These are phyloP conservation scores for Ceratitis capitata DNA, from an alignment of 1,140 invertebrate genomes.

Conservation along the genomic window DNA sequence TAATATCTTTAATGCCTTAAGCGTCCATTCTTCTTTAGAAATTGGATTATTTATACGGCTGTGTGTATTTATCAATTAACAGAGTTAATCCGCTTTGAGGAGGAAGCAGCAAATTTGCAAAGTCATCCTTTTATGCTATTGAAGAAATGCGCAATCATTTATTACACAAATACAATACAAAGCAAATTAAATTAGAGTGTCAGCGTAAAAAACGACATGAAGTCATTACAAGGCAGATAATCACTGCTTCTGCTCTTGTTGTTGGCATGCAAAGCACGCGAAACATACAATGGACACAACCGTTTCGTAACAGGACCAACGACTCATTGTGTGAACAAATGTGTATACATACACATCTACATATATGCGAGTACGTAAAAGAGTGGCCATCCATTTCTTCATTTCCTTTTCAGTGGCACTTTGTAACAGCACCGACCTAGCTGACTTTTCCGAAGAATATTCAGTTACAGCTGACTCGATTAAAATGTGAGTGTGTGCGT, in stretches of 20 bases:
- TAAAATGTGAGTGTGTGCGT: not conserved
- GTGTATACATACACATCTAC: not conserved
- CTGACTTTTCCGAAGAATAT: not conserved
- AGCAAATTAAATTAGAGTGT: not conserved
- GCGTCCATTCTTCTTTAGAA: too few species aligned
- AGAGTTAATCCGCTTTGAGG: not conserved
- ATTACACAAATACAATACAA: not conserved
- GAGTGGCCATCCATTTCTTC: not conserved
- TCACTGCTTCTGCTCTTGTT: not conserved
- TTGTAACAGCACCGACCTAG: not conserved
- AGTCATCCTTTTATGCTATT: not conserved
- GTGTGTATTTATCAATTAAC: slow-evolving; percentile 1
- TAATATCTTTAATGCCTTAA: too few species aligned
- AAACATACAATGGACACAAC: not conserved
- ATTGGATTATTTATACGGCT: not conserved
- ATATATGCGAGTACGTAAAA: too few species aligned
- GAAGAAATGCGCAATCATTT: not conserved
- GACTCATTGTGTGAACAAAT: not conserved
- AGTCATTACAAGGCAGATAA: not conserved
- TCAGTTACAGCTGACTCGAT: not conserved
- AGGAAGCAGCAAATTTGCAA: not conserved
- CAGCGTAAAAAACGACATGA: not conserved
- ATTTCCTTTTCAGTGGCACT: not conserved
- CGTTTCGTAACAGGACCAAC: not conserved
- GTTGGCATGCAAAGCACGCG: not conserved